Percentiles rank a stretch among this genome's conserved stretches.
Evolutionary conservation across 2,113 vertebrate species (phyloP).

Genomic region (Mirza zaza): DNA sequence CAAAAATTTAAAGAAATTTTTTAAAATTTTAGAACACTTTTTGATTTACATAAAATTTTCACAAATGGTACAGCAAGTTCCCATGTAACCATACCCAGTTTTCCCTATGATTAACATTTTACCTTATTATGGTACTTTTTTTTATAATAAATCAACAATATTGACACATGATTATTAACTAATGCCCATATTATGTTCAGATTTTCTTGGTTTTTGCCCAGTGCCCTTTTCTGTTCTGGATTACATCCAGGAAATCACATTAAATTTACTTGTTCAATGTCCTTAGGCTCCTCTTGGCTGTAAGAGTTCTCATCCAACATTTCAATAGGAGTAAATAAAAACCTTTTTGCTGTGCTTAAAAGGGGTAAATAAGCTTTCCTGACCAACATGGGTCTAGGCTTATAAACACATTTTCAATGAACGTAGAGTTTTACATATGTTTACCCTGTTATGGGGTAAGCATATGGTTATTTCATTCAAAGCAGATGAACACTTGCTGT

Average conservation of each 20-base stretch:
- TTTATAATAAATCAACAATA: not conserved
- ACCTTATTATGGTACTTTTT: not conserved
- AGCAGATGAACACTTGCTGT: not conserved
- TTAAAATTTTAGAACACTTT: not conserved
- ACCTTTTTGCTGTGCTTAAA: not conserved
- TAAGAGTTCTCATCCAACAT: not conserved
- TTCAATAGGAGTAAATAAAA: constrained; percentile 3
- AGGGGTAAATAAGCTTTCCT: not conserved
- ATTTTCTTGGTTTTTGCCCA: not conserved
- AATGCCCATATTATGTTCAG: not conserved
- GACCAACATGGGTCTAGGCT: not conserved
- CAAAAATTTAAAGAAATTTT: not conserved
- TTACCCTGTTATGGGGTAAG: not conserved
- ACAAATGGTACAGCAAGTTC: not conserved
- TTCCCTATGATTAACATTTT: not conserved
- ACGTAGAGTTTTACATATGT: not conserved
- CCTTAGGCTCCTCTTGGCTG: not conserved
- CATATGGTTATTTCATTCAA: not conserved
- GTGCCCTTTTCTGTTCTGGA: not conserved
- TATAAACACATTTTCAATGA: not conserved
- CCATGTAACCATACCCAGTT: too few relatives aligned
- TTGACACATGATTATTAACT: not conserved
- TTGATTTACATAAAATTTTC: not conserved
- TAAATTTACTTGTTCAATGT: not conserved
- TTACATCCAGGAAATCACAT: not conserved